Conservation (phyloP, 2,113 vertebrate species). For the Bothrops jararaca region DNA sequence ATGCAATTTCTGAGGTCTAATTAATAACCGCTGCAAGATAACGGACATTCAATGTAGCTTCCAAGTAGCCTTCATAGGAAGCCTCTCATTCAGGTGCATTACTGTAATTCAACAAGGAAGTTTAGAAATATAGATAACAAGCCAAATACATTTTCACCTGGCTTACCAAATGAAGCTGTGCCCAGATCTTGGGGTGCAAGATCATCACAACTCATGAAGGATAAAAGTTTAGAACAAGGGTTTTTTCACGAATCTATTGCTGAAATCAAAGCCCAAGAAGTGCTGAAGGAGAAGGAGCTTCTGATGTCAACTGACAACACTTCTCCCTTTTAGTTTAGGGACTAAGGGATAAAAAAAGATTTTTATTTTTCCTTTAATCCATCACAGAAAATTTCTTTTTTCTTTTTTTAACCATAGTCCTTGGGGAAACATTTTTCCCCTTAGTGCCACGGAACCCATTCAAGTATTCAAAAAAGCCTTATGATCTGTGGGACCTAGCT, state of each 20-base stretch:
- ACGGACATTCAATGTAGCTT: not conserved
- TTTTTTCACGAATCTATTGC: not conserved
- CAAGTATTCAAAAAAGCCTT: not conserved
- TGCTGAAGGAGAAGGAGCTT: not conserved
- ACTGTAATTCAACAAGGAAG: not conserved
- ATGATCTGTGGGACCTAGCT: not conserved
- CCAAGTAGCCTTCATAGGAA: not conserved
- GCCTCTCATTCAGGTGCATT: not conserved
- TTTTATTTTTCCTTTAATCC: not conserved
- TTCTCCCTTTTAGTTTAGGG: not conserved
- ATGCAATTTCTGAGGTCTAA: not conserved
- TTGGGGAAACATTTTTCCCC: not conserved
- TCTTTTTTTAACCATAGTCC: not conserved
- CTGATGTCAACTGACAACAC: not conserved
- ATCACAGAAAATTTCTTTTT: not conserved
- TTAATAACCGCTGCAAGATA: not conserved
- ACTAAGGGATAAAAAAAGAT: not conserved
- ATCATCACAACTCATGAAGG: not conserved
- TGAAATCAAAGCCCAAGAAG: not conserved
- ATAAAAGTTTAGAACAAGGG: not conserved
- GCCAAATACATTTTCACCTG: not conserved
- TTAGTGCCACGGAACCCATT: not conserved
- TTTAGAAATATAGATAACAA: not conserved
- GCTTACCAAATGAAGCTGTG: not conserved
- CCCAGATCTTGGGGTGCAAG: not conserved